Base-by-base conservation (phyloP, 2,888 invertebrate species). In the Sinotaia quadrata region DNA sequence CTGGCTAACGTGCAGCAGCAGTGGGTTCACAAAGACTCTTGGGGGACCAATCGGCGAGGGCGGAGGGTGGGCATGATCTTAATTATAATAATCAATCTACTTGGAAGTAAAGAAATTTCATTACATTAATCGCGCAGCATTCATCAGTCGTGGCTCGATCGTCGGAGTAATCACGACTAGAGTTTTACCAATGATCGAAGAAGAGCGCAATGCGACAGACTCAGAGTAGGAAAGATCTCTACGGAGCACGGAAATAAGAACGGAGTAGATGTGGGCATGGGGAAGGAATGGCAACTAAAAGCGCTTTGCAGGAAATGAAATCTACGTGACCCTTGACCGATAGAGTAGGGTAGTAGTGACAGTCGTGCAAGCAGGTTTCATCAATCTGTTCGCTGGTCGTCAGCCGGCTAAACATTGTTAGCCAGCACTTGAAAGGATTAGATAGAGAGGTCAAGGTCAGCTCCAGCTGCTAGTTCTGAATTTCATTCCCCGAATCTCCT, bases 61-160 rank as follows among this genome's bases (percentile, higher is more conserved):
- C 12, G 24, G 31, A 24, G 31, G 29, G 27, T 4, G 37, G 31
- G 33, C 34, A 67, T 49, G 67, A 62, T 67, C 71, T 72, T 73
- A 73, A 75, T 73, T 72, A 76, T 72, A 75, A 76, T 73, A 72
- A 73, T 67, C 71, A 67, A 73, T 67, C 71, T 72, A 70, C 71
- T 74, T 73, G 73, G 72, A 74, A 70, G 72, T 76, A 76, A 76
- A 75, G 76, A 76, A 76, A 76, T 76, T 76, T 33, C 58, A 58
- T 58, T 58, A 74, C 71, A 66, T 66, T 74, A 72, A 75, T 75
- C 72, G 68, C 69, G n/a, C 61, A n/a, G 60, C 58, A 61, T 59
- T 61, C 60, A 36, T 58, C 60, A 52, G 15, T 36, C 21, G 4
- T 12, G 56, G n/a, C 5, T 21, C 36, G 47, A 61, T 57, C 69